Evolutionary conservation across 2,113 vertebrate genomes (phyloP).

Genomic region (Hippocampus guttulatus): DNA sequence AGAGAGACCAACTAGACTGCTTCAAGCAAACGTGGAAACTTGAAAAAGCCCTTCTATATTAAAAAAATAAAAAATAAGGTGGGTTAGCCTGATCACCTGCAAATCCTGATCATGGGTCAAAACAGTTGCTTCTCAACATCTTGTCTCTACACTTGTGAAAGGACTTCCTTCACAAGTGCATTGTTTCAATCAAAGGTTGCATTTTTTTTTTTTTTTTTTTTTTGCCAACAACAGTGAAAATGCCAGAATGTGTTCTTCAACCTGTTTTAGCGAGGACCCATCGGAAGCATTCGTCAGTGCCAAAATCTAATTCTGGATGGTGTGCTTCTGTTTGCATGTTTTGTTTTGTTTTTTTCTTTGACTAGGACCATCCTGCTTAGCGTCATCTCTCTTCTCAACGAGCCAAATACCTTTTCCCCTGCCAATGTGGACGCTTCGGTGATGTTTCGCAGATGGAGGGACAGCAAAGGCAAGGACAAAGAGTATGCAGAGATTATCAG

Average conservation of each 20-base stretch:
- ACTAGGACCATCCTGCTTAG: slow-evolving; percentile 82
- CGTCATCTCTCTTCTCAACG: slow-evolving; percentile 97
- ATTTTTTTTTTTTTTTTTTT: no score
- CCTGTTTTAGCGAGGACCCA: not conserved
- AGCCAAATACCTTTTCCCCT: slow-evolving; percentile 98
- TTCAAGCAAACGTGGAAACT: no score
- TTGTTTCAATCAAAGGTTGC: not conserved
- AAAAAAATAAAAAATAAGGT: no score
- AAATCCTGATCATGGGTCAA: not conserved
- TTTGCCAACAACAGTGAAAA: slow-evolving; percentile 1
- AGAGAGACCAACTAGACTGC: no score
- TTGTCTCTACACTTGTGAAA: not conserved
- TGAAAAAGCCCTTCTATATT: no score
- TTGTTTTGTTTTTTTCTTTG: not conserved
- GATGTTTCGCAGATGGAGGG: slow-evolving; percentile 99
- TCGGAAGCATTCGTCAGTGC: not conserved
- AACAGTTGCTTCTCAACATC: not conserved
- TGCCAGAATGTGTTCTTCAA: not conserved
- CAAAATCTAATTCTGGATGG: not conserved
- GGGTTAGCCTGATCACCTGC: no score
- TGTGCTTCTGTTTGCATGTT: slow-evolving; percentile 2
- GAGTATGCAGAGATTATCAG: slow-evolving; percentile 97
- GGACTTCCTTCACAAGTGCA: not conserved
- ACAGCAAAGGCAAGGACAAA: slow-evolving; percentile 99
- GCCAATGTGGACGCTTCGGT: slow-evolving; percentile 96